Evolutionary conservation across 2,888 invertebrate species (phyloP).

Genomic region (Erannis defoliaria): DNA sequence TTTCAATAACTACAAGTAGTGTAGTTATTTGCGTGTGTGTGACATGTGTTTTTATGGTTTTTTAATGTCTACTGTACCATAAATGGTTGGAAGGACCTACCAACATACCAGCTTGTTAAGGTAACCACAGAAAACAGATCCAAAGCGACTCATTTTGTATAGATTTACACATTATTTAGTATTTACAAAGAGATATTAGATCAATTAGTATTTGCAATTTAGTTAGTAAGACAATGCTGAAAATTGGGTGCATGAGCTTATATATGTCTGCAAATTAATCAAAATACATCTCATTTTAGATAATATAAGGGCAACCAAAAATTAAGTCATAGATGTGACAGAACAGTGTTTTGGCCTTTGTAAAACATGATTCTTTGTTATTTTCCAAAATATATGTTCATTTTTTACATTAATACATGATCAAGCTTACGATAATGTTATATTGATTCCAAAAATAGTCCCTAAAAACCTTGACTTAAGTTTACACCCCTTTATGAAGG

Average conservation of each 20-base stretch:
- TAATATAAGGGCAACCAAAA: too few species aligned
- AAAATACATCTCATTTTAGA: too few species aligned
- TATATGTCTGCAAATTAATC: too few species aligned
- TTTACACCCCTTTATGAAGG: too few species aligned
- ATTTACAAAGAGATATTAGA: not conserved
- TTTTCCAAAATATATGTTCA: too few species aligned
- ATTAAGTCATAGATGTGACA: too few species aligned
- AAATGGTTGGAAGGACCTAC: conserved; percentile 88
- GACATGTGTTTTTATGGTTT: conserved; percentile 84
- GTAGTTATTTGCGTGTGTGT: conserved; percentile 82
- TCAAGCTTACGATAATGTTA: too few species aligned
- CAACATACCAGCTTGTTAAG: conserved; percentile 89
- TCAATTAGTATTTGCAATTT: not conserved
- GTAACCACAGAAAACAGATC: conserved; percentile 85
- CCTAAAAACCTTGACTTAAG: too few species aligned
- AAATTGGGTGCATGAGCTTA: not conserved
- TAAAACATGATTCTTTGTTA: too few species aligned
- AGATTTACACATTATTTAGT: conserved; percentile 75
- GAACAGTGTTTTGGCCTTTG: too few species aligned
- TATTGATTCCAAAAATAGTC: too few species aligned
- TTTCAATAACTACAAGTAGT: conserved; percentile 48
- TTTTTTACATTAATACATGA: too few species aligned
- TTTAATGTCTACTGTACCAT: conserved; percentile 85
- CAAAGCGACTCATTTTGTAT: conserved; percentile 71
- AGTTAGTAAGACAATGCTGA: not conserved